Conservation (phyloP, 2,888 invertebrate genomes). For the Microdon myrmicae region DNA sequence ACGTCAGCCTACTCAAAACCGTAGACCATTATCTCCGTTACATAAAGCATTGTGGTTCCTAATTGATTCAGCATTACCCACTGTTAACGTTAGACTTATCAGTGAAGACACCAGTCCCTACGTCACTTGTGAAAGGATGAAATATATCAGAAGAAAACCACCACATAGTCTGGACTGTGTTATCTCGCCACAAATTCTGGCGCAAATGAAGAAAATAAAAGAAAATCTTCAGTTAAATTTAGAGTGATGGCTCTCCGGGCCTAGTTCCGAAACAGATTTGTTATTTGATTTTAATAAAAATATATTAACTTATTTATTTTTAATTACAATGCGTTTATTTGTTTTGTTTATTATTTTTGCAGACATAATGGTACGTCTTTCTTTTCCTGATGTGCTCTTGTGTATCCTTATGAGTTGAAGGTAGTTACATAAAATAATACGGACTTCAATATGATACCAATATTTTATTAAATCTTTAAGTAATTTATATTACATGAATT, state of each 20-base stretch:
- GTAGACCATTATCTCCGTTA: conserved; percentile 10
- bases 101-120: conserved; percentile 18
- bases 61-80: conserved; percentile 10
- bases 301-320: no score
- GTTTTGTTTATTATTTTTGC: no score
- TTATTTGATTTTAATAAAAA: no score
- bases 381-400: no score
- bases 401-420: no score
- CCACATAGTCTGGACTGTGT: conserved; percentile 28
- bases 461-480: no score
- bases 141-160: conserved; percentile 14
- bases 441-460: no score
- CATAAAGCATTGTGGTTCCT: conserved; percentile 18
- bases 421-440: no score
- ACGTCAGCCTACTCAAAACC: conserved; percentile 1
- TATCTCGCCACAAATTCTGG: conserved; percentile 14
- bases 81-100: conserved; percentile 17
- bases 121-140: conserved; percentile 15
- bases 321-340: no score
- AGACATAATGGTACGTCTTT: no score
- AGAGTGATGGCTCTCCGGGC: conserved; percentile 9
- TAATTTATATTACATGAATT: no score
- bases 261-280: conserved; percentile 22
- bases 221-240: conserved; percentile 11
- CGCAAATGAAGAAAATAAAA: conserved; percentile 19